phyloP scores from a whole-genome alignment of 2,113 vertebrate species.

The Willisornis vidua region DNA sequence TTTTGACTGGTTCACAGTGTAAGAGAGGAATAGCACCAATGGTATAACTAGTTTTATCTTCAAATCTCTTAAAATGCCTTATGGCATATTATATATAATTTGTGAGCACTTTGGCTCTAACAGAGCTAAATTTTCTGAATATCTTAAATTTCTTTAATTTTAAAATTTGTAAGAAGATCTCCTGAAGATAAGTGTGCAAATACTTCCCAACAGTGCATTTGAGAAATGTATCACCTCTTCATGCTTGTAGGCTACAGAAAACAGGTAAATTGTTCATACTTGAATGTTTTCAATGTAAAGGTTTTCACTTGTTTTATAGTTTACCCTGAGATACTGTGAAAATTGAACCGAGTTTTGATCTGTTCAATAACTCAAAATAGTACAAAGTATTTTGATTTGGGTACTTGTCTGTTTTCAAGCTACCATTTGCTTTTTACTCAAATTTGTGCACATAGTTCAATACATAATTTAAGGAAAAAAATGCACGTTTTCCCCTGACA shows the following conservation, averaged over 20 bases:
- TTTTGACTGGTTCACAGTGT: neutral
- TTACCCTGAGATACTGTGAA: neutral
- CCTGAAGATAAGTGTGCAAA: neutral
- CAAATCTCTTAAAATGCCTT: neutral
- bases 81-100: neutral
- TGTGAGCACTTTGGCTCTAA: constrained; percentile 12
- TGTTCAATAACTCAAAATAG: neutral
- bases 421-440: neutral
- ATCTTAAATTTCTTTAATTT: neutral
- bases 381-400: neutral
- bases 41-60: neutral
- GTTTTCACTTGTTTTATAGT: neutral
- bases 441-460: neutral
- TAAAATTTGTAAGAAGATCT: neutral
- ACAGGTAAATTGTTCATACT: neutral
- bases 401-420: neutral
- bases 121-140: neutral
- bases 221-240: neutral
- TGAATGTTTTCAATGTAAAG: neutral
- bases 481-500: neutral
- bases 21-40: neutral
- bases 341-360: neutral
- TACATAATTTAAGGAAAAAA: neutral
- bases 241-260: neutral
- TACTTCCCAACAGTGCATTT: neutral